phyloP scores from a whole-genome alignment of 2,113 vertebrate species.

The Rynchops niger region DNA sequence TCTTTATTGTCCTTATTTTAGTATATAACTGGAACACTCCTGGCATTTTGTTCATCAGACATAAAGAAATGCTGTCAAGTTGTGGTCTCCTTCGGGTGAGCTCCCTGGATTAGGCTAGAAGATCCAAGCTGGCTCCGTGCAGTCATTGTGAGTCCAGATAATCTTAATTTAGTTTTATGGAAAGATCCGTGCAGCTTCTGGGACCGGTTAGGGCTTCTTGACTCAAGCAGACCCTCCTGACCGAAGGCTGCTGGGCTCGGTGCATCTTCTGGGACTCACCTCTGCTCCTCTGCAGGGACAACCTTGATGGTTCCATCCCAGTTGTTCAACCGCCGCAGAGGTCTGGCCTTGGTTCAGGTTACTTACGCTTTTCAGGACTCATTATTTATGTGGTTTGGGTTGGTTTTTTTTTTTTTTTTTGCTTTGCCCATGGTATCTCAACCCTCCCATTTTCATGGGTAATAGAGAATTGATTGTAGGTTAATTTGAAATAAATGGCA shows the following conservation, averaged over 20 bases:
- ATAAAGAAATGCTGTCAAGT: not conserved
- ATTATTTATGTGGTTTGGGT: not conserved
- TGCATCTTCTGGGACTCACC: not conserved
- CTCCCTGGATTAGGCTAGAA: not conserved
- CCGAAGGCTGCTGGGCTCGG: not conserved
- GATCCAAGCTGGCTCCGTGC: not conserved
- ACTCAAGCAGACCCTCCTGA: not conserved
- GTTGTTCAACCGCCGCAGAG: fast-evolving
- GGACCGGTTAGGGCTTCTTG: not conserved
- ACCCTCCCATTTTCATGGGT: not conserved
- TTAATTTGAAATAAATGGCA: not conserved
- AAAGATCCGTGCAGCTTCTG: not conserved
- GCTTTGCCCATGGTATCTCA: not conserved
- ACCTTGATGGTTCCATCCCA: not conserved
- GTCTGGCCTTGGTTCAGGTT: not conserved
- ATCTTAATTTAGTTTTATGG: not conserved
- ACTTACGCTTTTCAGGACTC: not conserved
- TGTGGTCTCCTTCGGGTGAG: not conserved
- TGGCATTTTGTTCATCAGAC: not conserved
- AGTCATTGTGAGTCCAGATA: not conserved
- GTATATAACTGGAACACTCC: not conserved
- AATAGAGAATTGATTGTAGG: not conserved
- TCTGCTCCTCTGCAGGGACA: not conserved
- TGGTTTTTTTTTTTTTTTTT: too few species aligned
- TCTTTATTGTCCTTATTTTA: not conserved